Evolutionary conservation across 2,797 vertebrate genomes (phyloP).

Genomic region (Cichlasoma orientale): DNA sequence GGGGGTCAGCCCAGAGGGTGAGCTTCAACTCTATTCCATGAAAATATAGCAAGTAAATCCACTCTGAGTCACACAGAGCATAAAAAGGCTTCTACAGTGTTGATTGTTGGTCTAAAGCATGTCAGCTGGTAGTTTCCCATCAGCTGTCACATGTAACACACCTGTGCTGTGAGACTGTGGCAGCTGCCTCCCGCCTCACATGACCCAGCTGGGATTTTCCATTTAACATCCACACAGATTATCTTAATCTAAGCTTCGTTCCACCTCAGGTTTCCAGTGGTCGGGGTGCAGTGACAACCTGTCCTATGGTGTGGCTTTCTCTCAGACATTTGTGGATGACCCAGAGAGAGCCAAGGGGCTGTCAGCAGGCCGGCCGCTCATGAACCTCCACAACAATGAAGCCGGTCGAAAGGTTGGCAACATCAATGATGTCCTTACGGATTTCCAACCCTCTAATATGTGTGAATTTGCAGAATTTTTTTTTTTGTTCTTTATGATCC

Average conservation of each 20-base stretch:
- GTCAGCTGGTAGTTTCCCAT: neutral
- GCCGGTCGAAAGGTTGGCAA: slow-evolving; percentile 80
- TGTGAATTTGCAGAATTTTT: neutral
- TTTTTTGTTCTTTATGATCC: neutral
- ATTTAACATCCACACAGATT: neutral
- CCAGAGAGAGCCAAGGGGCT: slow-evolving; percentile 77
- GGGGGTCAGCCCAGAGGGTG: slow-evolving; percentile 85
- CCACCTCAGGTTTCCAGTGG: slow-evolving; percentile 83
- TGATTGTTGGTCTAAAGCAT: neutral
- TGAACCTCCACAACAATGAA: slow-evolving; percentile 86
- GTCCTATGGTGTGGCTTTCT: slow-evolving; percentile 82
- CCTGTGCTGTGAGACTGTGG: neutral
- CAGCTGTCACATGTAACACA: neutral
- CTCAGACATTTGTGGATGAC: slow-evolving; percentile 85
- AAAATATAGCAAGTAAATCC: slow-evolving; percentile 12
- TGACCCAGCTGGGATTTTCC: neutral
- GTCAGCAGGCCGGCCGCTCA: slow-evolving; percentile 77
- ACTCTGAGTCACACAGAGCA: slow-evolving; percentile 9
- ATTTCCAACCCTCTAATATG: neutral
- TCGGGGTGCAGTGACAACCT: slow-evolving; percentile 87
- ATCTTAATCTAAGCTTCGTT: neutral
- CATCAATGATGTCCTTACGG: neutral
- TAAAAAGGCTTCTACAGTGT: neutral
- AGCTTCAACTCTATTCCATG: slow-evolving; percentile 42
- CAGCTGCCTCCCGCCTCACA: neutral